phyloP scores from a whole-genome alignment of 2,888 invertebrate species.

The Pemphredon lugubris region DNA sequence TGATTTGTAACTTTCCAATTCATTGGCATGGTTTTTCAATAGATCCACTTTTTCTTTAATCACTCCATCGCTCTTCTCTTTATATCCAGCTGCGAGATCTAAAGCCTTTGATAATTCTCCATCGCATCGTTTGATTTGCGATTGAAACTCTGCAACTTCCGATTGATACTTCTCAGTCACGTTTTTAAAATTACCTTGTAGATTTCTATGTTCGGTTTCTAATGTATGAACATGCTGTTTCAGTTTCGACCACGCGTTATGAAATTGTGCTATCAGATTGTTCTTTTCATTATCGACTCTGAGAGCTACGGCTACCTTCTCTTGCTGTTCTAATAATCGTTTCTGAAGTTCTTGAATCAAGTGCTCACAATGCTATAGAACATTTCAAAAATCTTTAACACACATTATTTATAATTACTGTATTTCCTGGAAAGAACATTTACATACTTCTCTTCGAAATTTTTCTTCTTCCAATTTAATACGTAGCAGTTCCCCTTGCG shows the following conservation, averaged over 20 bases:
- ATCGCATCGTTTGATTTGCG: conserved; percentile 85
- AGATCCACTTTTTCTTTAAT: conserved; percentile 76
- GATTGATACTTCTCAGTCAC: conserved; percentile 82
- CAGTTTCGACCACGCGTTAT: conserved; percentile 85
- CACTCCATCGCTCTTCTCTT: conserved; percentile 76
- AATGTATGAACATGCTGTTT: conserved; percentile 77
- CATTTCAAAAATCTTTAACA: neutral
- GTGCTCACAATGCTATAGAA: conserved; percentile 87
- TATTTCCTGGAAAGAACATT: neutral
- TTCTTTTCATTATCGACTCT: conserved; percentile 90
- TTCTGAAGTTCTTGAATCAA: conserved; percentile 89
- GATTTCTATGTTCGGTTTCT: conserved; percentile 77
- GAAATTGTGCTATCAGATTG: conserved; percentile 85
- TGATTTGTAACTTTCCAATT: conserved; percentile 75
- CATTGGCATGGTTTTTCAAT: conserved; percentile 75
- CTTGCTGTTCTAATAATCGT: conserved; percentile 88
- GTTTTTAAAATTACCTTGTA: conserved; percentile 80
- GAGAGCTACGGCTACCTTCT: conserved; percentile 89
- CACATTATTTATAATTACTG: neutral
- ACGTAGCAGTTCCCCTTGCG: conserved; percentile 74
- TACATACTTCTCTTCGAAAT: conserved; percentile 87
- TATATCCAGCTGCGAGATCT: conserved; percentile 83
- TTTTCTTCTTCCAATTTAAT: conserved; percentile 89
- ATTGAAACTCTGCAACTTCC: conserved; percentile 82
- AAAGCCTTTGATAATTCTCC: conserved; percentile 88